phyloP scores from a whole-genome alignment of 2,113 vertebrate genomes.

The Glaucomys volans region DNA sequence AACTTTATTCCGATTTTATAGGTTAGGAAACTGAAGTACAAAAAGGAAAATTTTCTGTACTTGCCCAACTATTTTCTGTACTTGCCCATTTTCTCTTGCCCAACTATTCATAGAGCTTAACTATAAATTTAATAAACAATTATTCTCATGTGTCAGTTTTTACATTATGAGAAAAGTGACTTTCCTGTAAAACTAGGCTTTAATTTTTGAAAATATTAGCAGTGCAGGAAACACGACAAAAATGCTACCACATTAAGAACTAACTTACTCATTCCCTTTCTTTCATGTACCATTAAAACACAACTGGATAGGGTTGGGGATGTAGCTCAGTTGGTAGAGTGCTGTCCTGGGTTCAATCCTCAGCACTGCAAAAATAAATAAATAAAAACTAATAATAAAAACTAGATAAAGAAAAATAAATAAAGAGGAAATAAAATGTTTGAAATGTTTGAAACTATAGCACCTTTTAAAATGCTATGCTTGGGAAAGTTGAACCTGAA shows the following conservation, averaged over 20 bases:
- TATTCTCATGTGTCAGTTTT: neutral
- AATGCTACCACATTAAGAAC: neutral
- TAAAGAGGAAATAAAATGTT: neutral
- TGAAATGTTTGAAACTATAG: neutral
- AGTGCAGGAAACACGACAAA: neutral
- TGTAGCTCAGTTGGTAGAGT: too few relatives aligned
- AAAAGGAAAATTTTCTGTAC: neutral
- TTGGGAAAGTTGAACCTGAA: neutral
- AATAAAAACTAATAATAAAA: too few relatives aligned
- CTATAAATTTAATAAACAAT: neutral
- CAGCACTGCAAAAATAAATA: too few relatives aligned
- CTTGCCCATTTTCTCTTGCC: neutral
- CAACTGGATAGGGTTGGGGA: too few relatives aligned
- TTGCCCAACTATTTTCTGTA: neutral
- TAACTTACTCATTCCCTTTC: neutral
- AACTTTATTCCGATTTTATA: neutral
- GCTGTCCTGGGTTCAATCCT: too few relatives aligned
- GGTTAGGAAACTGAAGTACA: neutral
- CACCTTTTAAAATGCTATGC: neutral
- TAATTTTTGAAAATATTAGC: neutral
- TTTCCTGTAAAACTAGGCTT: neutral
- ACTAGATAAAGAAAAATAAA: neutral
- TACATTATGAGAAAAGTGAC: neutral
- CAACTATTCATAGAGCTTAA: neutral
- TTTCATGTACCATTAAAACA: neutral